A percentile compares a stretch with the other conserved stretches of the same genome.
Evolutionary conservation across 2,797 vertebrate species (phyloP).

Genomic region (Okamejei kenojei): DNA sequence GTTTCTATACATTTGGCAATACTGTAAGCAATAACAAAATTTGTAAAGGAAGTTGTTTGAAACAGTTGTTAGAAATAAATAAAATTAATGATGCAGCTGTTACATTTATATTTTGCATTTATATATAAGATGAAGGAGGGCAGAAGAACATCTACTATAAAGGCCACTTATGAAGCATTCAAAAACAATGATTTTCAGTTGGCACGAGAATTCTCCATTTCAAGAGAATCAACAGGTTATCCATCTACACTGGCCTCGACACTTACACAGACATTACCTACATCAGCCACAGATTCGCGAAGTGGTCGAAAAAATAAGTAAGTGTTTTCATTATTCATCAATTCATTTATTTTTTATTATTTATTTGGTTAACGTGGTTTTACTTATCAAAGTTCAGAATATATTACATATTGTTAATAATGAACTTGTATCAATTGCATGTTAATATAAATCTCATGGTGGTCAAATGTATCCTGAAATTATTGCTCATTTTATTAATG

Average conservation of each 20-base stretch:
- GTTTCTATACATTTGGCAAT: not conserved
- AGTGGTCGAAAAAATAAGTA: slow-evolving; percentile 96
- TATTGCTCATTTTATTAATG: not conserved
- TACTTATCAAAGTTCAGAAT: not conserved
- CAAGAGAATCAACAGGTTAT: slow-evolving; percentile 72
- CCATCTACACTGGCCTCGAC: slow-evolving; percentile 88
- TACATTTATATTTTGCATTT: slow-evolving; percentile 32
- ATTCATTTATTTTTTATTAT: not conserved
- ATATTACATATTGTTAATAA: not conserved
- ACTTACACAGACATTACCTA: slow-evolving; percentile 81
- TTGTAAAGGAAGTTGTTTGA: not conserved
- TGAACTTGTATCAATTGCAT: not conserved
- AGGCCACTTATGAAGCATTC: slow-evolving; percentile 94
- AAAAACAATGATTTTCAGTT: slow-evolving; percentile 98
- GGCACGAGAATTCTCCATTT: slow-evolving; percentile 77
- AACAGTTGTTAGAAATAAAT: not conserved
- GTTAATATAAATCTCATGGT: not conserved
- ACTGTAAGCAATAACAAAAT: not conserved
- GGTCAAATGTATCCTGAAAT: not conserved
- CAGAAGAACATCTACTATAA: slow-evolving; percentile 88
- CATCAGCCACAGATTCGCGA: slow-evolving; percentile 73
- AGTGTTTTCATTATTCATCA: slow-evolving; percentile 45
- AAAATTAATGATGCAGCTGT: not conserved
- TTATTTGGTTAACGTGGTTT: not conserved
- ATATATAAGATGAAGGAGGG: slow-evolving; percentile 92